phyloP scores from a whole-genome alignment of 2,888 invertebrate species.

The Caenorhabditis wallacei region DNA sequence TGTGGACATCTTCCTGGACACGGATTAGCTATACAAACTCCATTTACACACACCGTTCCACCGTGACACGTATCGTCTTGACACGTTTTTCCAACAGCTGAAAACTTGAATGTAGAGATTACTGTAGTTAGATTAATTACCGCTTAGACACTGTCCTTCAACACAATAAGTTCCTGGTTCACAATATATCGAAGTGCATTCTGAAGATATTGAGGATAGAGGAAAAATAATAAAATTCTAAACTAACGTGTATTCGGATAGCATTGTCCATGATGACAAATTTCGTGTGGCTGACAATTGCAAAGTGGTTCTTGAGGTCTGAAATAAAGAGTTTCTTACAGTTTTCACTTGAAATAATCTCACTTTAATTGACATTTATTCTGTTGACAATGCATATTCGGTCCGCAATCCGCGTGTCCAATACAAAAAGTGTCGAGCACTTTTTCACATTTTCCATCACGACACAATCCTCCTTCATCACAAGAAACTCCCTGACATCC shows the following conservation, averaged over 20 bases:
- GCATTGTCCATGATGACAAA: slow-evolving; percentile 73
- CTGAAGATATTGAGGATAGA: slow-evolving; percentile 49
- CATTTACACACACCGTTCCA: slow-evolving; percentile 67
- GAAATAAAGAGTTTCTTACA: slow-evolving; percentile 3
- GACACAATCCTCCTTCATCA: slow-evolving; percentile 75
- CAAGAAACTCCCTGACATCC: slow-evolving; percentile 77
- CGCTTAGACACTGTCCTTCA: slow-evolving; percentile 71
- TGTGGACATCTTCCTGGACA: slow-evolving; percentile 74
- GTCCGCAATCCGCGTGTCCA: slow-evolving; percentile 79
- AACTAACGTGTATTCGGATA: slow-evolving; percentile 69
- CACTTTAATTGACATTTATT: slow-evolving; percentile 75
- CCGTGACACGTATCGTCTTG: slow-evolving; percentile 71
- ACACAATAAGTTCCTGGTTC: slow-evolving; percentile 70
- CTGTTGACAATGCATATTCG: slow-evolving; percentile 69
- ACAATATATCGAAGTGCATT: slow-evolving; percentile 75
- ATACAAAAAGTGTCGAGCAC: slow-evolving; percentile 76
- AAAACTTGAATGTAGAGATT: not conserved
- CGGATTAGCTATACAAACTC: slow-evolving; percentile 71
- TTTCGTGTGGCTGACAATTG: slow-evolving; percentile 71
- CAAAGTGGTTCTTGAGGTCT: slow-evolving; percentile 67
- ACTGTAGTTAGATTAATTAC: slow-evolving; percentile 16
- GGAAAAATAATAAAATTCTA: not conserved
- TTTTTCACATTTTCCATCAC: slow-evolving; percentile 78
- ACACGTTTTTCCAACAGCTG: slow-evolving; percentile 68
- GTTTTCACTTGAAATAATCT: slow-evolving; percentile 1